Conservation (phyloP, 1,140 invertebrate species). For the Atta texana region DNA sequence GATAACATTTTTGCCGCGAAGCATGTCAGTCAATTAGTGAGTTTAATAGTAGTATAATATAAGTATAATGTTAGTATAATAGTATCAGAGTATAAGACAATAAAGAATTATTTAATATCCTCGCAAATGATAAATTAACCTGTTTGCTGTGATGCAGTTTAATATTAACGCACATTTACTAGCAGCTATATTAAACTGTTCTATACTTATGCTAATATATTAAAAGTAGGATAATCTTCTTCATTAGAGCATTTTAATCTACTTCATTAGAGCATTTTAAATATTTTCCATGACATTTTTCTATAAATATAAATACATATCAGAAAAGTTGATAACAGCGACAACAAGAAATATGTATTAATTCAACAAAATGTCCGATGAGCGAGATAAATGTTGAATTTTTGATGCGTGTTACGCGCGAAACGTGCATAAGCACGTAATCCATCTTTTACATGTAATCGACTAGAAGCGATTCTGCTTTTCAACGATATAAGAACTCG, state of each 20-base stretch:
- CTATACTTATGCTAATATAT: constrained; percentile 26
- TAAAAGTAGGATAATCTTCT: not conserved
- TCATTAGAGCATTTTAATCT: not conserved
- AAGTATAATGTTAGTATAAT: not conserved
- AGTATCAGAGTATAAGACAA: not conserved
- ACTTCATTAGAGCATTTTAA: not conserved
- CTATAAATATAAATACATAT: not conserved
- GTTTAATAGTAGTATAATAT: not conserved
- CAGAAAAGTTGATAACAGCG: not conserved
- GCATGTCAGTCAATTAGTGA: constrained; percentile 6
- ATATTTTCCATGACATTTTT: not conserved
- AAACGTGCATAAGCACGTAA: constrained; percentile 16
- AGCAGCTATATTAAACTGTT: constrained; percentile 23
- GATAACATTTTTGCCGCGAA: not conserved
- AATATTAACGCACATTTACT: constrained; percentile 34
- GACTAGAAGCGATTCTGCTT: not conserved
- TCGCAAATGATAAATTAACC: constrained; percentile 32
- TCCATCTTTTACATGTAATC: constrained; percentile 42
- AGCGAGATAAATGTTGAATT: not conserved
- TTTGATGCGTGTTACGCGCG: not conserved
- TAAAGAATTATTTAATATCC: constrained; percentile 39
- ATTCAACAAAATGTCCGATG: not conserved
- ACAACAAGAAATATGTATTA: constrained; percentile 7
- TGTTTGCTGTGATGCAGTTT: constrained; percentile 1
- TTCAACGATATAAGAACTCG: constrained; percentile 32